Base-by-base conservation (phyloP, 2,888 invertebrate genomes). In the Apotomis capreana region DNA sequence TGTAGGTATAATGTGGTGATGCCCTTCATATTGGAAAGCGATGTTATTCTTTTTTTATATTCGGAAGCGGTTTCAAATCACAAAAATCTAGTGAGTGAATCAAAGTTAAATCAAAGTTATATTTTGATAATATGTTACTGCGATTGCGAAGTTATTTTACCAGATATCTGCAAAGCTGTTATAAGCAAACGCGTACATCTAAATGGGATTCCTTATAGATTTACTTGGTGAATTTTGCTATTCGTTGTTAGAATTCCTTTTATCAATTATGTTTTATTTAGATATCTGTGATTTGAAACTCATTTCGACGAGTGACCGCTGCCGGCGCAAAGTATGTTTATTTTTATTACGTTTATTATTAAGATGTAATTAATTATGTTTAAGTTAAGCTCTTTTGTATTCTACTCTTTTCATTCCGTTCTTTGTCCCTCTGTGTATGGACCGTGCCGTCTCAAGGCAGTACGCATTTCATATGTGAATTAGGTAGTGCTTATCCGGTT, bases 391-490 rank as follows among this genome's bases (percentile, higher is more conserved):
- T 87, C 76, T 83, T 78, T 85, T 59, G 58, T 72, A 68, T 63
- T 77, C 77, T 86, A 85, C 87, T 90, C 78, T 89, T 26, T 89
- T 87, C 91, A 91, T 91, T 91, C 91, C 91, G 86, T 73, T 83
- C 67, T 79, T 67, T 76, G 75, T 74, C 75, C 65, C 61, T 69
- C 76, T 77, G 74, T 76, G 76, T 75, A 68, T 57, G 65, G 55
- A 13, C 65, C 65, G 15, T 46, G 6, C 46, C 65, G 44, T 46
- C 0, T n/a, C 12, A 46, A 55, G 26, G 9, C 49, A 49, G 8
- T 49, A 52, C n/a, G 26, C 9, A n/a, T 8, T n/a, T 26, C 26
- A 26, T 3, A 10, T 51, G 15, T 5, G 6, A 0, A 40, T 15
- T 49, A 49, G 10, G 49, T 6, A 10, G 49, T 49, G 8, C 5